Percentiles rank a stretch among this genome's conserved stretches.
Conservation (phyloP, 2,797 vertebrate species). For the Emydoidea blandingii region DNA sequence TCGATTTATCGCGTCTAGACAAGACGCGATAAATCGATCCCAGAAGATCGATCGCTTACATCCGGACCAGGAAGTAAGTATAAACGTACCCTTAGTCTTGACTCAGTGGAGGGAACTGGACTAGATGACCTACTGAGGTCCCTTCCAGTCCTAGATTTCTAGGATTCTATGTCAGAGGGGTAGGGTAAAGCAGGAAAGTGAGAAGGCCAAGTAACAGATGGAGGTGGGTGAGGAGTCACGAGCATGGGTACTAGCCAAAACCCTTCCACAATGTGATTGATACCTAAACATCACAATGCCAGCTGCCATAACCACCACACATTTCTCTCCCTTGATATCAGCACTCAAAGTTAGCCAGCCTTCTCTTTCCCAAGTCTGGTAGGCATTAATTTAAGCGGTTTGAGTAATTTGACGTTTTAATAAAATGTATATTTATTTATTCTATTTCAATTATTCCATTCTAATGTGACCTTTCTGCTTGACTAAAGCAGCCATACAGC, state of each 20-base stretch:
- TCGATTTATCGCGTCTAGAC: too few species aligned
- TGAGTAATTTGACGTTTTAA: background rate
- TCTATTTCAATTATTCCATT: background rate
- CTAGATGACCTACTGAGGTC: background rate
- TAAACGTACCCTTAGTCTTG: background rate
- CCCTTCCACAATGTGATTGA: rapidly evolving
- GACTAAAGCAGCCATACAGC: background rate
- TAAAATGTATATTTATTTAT: background rate
- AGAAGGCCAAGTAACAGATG: background rate
- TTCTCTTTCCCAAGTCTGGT: background rate
- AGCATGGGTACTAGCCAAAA: background rate
- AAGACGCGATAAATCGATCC: too few species aligned
- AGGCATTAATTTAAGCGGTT: background rate
- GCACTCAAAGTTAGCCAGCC: background rate
- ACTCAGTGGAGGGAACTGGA: background rate
- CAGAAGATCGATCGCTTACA: too few species aligned
- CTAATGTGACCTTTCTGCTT: background rate
- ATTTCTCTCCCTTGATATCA: background rate
- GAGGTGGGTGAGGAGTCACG: rapidly evolving
- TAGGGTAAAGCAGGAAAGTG: background rate
- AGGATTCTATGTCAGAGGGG: background rate
- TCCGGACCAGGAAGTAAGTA: too few species aligned
- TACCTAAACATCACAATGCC: background rate
- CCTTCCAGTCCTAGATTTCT: background rate
- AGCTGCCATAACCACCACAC: background rate